Conservation (phyloP, 1,140 invertebrate genomes). For the Drosophila kohkoa region DNA sequence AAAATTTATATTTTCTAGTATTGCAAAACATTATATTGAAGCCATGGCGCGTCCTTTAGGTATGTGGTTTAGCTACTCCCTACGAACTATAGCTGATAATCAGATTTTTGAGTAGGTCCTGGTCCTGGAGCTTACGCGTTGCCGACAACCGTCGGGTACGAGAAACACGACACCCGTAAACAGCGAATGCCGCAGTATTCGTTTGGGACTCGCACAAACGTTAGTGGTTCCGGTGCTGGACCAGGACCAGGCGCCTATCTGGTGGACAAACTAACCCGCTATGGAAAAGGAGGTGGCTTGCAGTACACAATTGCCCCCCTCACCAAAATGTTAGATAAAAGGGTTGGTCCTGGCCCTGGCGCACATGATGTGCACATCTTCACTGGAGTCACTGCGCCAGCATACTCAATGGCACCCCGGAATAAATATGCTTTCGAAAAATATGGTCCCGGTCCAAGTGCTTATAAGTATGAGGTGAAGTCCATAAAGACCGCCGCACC, state of each 20-base stretch:
- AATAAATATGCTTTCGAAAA: slow-evolving; percentile 82
- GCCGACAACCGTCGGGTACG: slow-evolving; percentile 87
- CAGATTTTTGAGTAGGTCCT: slow-evolving; percentile 85
- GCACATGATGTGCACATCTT: slow-evolving; percentile 86
- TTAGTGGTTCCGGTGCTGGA: slow-evolving; percentile 25
- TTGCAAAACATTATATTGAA: background rate
- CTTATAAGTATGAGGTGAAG: slow-evolving; percentile 86
- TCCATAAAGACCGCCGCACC: slow-evolving; percentile 81
- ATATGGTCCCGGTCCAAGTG: slow-evolving; percentile 87
- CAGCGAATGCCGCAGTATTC: slow-evolving; percentile 87
- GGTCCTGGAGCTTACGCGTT: slow-evolving; percentile 88
- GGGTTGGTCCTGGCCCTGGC: slow-evolving; percentile 86
- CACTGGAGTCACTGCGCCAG: slow-evolving; percentile 85
- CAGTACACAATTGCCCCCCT: slow-evolving; percentile 80
- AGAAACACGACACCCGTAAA: slow-evolving; percentile 86
- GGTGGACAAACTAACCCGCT: slow-evolving; percentile 69
- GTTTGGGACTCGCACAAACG: slow-evolving; percentile 84
- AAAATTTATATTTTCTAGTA: slow-evolving; percentile 18
- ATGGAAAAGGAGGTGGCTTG: slow-evolving; percentile 58
- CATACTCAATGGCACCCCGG: slow-evolving; percentile 86
- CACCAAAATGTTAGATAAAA: slow-evolving; percentile 58
- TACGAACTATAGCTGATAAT: background rate
- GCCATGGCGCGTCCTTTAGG: slow-evolving; percentile 3
- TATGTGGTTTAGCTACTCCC: background rate
- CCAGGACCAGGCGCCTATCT: slow-evolving; percentile 77